phyloP scores from a whole-genome alignment of 2,888 invertebrate species.

The Hemistola chrysoprasaria region DNA sequence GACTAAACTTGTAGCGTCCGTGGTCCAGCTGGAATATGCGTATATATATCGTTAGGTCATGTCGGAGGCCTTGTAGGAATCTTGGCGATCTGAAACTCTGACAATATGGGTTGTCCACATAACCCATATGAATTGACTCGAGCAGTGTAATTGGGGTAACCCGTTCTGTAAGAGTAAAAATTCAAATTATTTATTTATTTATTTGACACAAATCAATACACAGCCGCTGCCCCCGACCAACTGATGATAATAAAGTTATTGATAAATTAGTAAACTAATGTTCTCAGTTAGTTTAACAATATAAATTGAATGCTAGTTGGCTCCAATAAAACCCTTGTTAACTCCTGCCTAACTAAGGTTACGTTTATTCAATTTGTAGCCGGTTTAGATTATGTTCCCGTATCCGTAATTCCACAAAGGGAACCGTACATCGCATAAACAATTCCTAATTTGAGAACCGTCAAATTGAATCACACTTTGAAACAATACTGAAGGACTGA shows the following conservation, averaged over 20 bases:
- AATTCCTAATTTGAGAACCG: conserved; percentile 12
- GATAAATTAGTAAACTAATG: conserved; percentile 7
- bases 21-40: too few relatives aligned
- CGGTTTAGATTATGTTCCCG: conserved; percentile 31
- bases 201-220: too few relatives aligned
- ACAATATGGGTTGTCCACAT: too few relatives aligned
- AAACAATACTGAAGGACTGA: neutral
- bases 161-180: too few relatives aligned
- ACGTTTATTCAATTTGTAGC: conserved; percentile 38
- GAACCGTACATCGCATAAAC: conserved; percentile 11
- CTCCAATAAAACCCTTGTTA: conserved; percentile 37
- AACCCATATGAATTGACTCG: too few relatives aligned
- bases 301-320: conserved; percentile 30
- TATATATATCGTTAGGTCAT: too few relatives aligned
- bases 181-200: too few relatives aligned
- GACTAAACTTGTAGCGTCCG: too few relatives aligned
- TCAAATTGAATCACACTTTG: conserved; percentile 11
- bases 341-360: conserved; percentile 33
- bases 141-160: too few relatives aligned
- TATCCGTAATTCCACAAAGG: conserved; percentile 20
- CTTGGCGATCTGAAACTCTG: too few relatives aligned
- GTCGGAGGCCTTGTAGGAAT: too few relatives aligned
- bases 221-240: too few relatives aligned
- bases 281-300: conserved; percentile 25
- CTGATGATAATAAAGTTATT: neutral